Evolutionary conservation across 2,797 vertebrate genomes (phyloP).

Genomic region (Channallabes apus): DNA sequence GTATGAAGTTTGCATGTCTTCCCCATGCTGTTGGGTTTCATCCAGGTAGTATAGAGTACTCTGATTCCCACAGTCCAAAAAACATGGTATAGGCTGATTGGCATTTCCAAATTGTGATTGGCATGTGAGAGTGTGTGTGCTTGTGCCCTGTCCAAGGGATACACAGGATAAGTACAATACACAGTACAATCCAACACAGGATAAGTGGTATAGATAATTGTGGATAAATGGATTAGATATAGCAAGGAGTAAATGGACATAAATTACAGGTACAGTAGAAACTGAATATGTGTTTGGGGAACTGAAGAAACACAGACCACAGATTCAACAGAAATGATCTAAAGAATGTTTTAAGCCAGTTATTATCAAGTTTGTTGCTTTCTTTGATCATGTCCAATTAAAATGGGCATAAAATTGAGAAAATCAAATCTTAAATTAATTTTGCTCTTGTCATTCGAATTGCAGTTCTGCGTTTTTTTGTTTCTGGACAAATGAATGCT

Average conservation of each 20-base stretch:
- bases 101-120: too few species aligned
- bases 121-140: too few species aligned
- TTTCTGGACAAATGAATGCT: not conserved
- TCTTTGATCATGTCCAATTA: not conserved
- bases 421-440: not conserved
- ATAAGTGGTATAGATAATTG: too few species aligned
- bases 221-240: too few species aligned
- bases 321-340: not conserved
- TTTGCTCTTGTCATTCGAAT: not conserved
- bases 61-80: too few species aligned
- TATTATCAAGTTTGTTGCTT: not conserved
- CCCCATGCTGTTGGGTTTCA: too few species aligned
- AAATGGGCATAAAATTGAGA: not conserved
- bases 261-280: not conserved
- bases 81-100: too few species aligned
- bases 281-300: conserved; percentile 1
- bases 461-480: not conserved
- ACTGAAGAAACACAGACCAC: not conserved
- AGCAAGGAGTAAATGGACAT: not conserved
- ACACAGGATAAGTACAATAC: too few species aligned
- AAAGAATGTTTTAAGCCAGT: not conserved
- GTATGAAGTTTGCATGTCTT: too few species aligned
- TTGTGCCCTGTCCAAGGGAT: too few species aligned
- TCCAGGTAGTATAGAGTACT: too few species aligned
- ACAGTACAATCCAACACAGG: too few species aligned